Conservation (phyloP, 2,888 invertebrate genomes). For the Junonia oenone region DNA sequence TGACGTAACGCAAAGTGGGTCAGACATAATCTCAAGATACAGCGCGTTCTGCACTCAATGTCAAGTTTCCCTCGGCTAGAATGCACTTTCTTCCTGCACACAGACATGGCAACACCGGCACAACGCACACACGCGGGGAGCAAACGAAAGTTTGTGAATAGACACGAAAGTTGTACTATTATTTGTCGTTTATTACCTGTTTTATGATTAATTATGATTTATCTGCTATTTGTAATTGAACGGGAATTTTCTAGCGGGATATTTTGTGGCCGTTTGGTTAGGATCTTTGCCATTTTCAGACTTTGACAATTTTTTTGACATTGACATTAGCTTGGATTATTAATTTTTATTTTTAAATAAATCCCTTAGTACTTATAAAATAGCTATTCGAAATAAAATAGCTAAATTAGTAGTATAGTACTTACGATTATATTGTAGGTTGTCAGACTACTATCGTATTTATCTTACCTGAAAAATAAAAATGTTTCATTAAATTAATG, state of each 20-base stretch:
- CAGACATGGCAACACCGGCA: conserved; percentile 25
- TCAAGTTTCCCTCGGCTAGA: conserved; percentile 68
- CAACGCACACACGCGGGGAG: conserved; percentile 3
- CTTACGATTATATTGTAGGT: neutral
- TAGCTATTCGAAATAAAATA: too few species aligned
- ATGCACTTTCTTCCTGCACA: conserved; percentile 75
- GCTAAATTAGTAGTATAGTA: too few species aligned
- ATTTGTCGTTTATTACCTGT: conserved; percentile 10
- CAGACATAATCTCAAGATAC: conserved; percentile 35
- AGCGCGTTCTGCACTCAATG: conserved; percentile 39
- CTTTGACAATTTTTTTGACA: too few species aligned
- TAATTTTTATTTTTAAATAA: too few species aligned
- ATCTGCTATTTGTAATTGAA: neutral
- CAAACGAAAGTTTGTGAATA: conserved; percentile 49
- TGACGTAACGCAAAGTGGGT: conserved; percentile 25
- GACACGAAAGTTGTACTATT: conserved; percentile 25
- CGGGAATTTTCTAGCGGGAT: neutral
- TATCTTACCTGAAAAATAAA: neutral
- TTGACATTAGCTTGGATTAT: too few species aligned
- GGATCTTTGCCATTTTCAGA: too few species aligned
- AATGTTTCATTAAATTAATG: neutral
- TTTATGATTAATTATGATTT: neutral
- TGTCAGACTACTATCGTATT: neutral
- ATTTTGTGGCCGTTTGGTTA: neutral
- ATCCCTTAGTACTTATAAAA: too few species aligned